Conservation (phyloP, 2,888 invertebrate species). For the Papilio elwesi region DNA sequence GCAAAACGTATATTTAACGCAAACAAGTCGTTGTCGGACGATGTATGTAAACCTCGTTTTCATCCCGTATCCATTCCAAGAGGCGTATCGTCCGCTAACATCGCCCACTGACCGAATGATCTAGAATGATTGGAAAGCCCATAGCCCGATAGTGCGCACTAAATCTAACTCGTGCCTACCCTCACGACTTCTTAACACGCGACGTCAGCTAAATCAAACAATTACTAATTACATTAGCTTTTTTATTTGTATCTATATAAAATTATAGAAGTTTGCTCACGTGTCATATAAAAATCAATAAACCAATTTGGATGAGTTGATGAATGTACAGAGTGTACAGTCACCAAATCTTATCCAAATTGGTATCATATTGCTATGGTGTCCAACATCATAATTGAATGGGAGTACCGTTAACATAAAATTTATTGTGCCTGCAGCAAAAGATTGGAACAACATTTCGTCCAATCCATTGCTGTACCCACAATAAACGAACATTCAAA, state of each 20-base stretch:
- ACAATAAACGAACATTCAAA: too few species aligned
- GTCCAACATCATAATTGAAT: too few species aligned
- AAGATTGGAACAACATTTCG: too few species aligned
- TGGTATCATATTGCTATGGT: too few species aligned
- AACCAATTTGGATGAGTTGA: too few species aligned
- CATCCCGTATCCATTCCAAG: constrained; percentile 24
- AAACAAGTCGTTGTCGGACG: neutral
- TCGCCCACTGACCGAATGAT: constrained; percentile 42
- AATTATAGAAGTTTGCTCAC: too few species aligned
- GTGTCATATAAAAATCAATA: too few species aligned
- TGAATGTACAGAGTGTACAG: too few species aligned
- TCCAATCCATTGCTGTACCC: too few species aligned
- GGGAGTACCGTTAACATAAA: too few species aligned
- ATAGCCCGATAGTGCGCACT: constrained; percentile 17
- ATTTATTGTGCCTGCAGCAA: too few species aligned
- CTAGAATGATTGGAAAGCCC: constrained; percentile 47
- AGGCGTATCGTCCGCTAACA: constrained; percentile 19
- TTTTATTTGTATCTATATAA: neutral
- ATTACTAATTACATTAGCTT: neutral
- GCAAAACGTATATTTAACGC: neutral
- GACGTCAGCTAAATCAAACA: constrained; percentile 21
- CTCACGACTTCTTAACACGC: constrained; percentile 32
- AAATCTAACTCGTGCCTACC: constrained; percentile 5
- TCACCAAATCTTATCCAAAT: too few species aligned
- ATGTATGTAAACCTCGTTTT: constrained; percentile 11